phyloP scores from a whole-genome alignment of 2,113 vertebrate genomes.

The Ptilonorhynchus violaceus region DNA sequence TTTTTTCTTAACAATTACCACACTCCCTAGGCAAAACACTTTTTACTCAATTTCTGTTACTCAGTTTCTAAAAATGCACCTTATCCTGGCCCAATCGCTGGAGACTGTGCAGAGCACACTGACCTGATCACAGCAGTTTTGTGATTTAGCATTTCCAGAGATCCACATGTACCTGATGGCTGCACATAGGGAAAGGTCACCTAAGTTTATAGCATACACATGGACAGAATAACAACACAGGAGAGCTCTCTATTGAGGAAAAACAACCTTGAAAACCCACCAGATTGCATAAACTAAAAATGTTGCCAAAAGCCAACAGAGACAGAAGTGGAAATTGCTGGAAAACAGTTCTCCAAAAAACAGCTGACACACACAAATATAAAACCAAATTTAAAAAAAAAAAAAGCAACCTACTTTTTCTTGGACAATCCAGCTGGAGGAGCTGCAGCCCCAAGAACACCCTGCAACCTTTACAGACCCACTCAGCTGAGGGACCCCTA shows the following conservation, averaged over 20 bases:
- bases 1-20: neutral
- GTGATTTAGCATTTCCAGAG: slow-evolving; percentile 32
- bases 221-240: neutral
- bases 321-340: neutral
- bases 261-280: slow-evolving; percentile 17
- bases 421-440: neutral
- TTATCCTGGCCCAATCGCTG: neutral
- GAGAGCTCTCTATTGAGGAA: neutral
- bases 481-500: accelerated
- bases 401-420: neutral
- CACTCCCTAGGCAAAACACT: neutral
- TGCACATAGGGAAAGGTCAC: neutral
- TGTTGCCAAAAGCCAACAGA: neutral
- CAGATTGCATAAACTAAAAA: slow-evolving; percentile 20
- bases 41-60: neutral
- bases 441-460: accelerated
- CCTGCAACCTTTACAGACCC: accelerated
- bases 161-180: neutral
- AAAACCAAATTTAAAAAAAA: neutral
- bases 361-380: neutral
- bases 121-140: slow-evolving; percentile 20
- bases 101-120: neutral
- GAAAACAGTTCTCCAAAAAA: neutral
- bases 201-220: neutral
- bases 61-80: neutral